Evolutionary conservation across 2,888 invertebrate species (phyloP), one percentile per base, ranked within the genome.

Genomic region (Drosophila infuscata): DNA sequence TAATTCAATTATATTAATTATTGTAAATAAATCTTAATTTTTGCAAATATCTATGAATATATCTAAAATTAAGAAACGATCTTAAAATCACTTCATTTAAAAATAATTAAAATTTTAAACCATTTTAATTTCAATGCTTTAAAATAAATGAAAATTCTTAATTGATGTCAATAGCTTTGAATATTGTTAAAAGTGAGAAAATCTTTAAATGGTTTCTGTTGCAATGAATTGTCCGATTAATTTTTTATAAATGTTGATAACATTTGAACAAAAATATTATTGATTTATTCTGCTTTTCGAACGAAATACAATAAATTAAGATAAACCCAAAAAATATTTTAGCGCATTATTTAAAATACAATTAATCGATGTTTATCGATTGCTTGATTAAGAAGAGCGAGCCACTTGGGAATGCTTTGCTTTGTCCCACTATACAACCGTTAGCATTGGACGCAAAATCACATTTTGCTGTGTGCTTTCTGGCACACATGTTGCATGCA

Each of bases 391-490:
- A 6, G 11, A 43, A 43, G 5, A 20, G 5, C 20, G 11, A 43
- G 11, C 20, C 11, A 20, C 11, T 46, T 15, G 4, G 5, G 30
- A 49, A 25, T 49, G 1, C 6, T 49, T 3, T 5, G 11, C 0
- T 51, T 48, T 41, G 46, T 8, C n/a, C 80, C 83, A 83, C 79
- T 64, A 81, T 83, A 49, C 59, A n/a, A 46, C 56, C 30, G 52
- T 17, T 33, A 30, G 41, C 32, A 25, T 3, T 15, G 3, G 32
- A 51, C 64, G 61, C 60, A 73, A 43, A 25, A 17, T n/a, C 32
- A 15, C 17, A 17, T 51, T 70, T 70, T 35, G 38, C 15, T 70
- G 43, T 25, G 32, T 30, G 20, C 62, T 38, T 41, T 58, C 63
- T 64, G 12, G 53, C 53, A 29, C 43, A 56, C 62, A 20, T 54